A percentile compares a stretch with the other conserved stretches of the same genome.
phyloP scores from a whole-genome alignment of 1,140 invertebrate species.

The Orius laevigatus region DNA sequence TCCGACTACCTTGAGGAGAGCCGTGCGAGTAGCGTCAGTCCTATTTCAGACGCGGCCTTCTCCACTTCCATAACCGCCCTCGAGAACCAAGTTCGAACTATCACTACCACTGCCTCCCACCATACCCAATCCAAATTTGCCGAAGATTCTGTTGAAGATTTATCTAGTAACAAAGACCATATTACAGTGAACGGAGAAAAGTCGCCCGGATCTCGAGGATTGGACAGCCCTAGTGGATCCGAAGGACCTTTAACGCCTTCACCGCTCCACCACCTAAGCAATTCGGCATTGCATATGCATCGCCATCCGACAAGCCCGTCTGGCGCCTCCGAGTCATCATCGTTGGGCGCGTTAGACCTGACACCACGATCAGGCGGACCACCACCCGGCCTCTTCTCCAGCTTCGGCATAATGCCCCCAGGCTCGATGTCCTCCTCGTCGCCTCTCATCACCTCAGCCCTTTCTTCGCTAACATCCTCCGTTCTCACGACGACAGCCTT shows the following conservation, averaged over 20 bases:
- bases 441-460: slow-evolving; percentile 43
- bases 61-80: slow-evolving; percentile 56
- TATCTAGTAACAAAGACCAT: slow-evolving; percentile 26
- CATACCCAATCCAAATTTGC: slow-evolving; percentile 25
- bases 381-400: slow-evolving; percentile 24
- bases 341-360: slow-evolving; percentile 38
- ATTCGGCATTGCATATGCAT: slow-evolving; percentile 20
- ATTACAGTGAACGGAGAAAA: slow-evolving; percentile 35
- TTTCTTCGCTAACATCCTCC: slow-evolving; percentile 58
- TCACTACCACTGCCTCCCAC: slow-evolving; percentile 40
- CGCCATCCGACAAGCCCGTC: slow-evolving; percentile 27
- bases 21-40: slow-evolving; percentile 17
- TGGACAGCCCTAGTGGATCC: slow-evolving; percentile 27
- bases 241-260: slow-evolving; percentile 25
- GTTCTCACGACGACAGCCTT: slow-evolving; percentile 53
- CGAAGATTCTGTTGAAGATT: slow-evolving; percentile 31
- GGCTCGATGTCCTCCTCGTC: slow-evolving; percentile 40
- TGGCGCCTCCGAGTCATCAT: slow-evolving; percentile 31
- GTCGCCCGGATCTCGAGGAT: slow-evolving; percentile 24
- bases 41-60: slow-evolving; percentile 35
- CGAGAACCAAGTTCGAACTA: slow-evolving; percentile 53
- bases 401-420: slow-evolving; percentile 32
- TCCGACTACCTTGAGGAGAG: slow-evolving; percentile 14
- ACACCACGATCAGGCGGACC: slow-evolving; percentile 29
- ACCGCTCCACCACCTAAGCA: slow-evolving; percentile 18